These are phyloP conservation scores for Arion vulgaris DNA, from an alignment of 1,140 invertebrate species.

Conservation along the genomic window DNA sequence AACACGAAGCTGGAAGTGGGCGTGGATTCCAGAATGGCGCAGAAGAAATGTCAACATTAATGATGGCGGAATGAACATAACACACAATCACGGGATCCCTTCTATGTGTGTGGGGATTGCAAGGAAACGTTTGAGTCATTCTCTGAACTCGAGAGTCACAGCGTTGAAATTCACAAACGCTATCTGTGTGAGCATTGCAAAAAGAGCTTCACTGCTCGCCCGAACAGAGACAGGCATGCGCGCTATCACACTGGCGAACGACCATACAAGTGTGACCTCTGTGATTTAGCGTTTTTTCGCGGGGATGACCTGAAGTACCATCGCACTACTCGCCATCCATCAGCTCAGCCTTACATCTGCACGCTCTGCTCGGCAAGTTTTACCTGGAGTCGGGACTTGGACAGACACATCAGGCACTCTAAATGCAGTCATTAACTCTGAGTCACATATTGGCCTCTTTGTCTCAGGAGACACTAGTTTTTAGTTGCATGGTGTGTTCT, in stretches of 20 bases:
- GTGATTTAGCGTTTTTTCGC: constrained; percentile 59
- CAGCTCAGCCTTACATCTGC: constrained; percentile 55
- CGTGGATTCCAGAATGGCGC: background rate
- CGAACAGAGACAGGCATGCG: constrained; percentile 67
- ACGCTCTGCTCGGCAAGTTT: constrained; percentile 53
- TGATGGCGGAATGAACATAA: background rate
- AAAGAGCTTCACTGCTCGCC: constrained; percentile 65
- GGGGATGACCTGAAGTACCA: constrained; percentile 68
- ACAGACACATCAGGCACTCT: constrained; percentile 52
- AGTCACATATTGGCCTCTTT: background rate
- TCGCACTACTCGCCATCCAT: constrained; percentile 61
- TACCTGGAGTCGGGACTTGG: constrained; percentile 60
- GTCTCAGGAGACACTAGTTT: too few relatives aligned
- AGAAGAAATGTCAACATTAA: background rate
- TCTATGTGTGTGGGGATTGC: constrained; percentile 50
- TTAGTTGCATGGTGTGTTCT: too few relatives aligned
- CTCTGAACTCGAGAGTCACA: constrained; percentile 57
- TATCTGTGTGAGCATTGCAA: constrained; percentile 66
- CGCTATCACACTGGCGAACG: constrained; percentile 68
- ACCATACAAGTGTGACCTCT: constrained; percentile 66
- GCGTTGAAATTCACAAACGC: constrained; percentile 54
- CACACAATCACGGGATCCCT: background rate
- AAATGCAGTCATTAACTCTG: too few relatives aligned
- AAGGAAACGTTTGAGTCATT: constrained; percentile 52
- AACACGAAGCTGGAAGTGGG: background rate